Base-by-base conservation (phyloP, 2,888 invertebrate genomes). In the Drosophila sordidula region DNA sequence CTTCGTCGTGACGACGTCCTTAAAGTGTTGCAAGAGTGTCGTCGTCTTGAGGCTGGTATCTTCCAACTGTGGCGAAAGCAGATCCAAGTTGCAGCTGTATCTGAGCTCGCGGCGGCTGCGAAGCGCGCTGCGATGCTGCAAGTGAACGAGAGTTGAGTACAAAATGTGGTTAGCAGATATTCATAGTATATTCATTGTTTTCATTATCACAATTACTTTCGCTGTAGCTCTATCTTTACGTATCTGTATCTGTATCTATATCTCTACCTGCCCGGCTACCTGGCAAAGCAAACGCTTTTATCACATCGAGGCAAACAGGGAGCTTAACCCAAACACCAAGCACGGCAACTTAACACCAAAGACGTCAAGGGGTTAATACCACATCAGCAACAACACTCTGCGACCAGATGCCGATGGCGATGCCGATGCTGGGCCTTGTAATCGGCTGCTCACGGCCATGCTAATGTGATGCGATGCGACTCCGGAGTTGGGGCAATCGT, bases 1-100 rank as follows among this genome's bases (percentile, higher is more conserved):
- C 91, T 91, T 91, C 91, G 91, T 91, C 91, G 91, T 91, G 85
- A 91, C 91, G 91, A 91, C 91, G 91, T 91, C 91, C 89, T 91
- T 91, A 75, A 91, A 91, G 78, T 91, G 91, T 89, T 91, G 91
- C 89, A 91, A 88, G 84, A 91, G 91, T 87, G 91, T 91, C 89
- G 91, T 91, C 91, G 91, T 91, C 86, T 90, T 91, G 91, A 91
- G 90, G 91, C 91, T 90, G 91, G 91, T 91, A 90, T 91, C 90
- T 77, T 90, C 90, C 84, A 87, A 87, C 83, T 89, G 88, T 70
- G 86, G 88, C 57, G 89, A 86, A 69, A 86, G 83, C 83, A 84
- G 89, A 89, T 84, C 84, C 89, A 89, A 84, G 73, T 75, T 84
- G 84, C 54, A 62, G 84, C 89, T 85, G 89, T 82, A 39, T 69